Evolutionary conservation across 2,113 vertebrate genomes (phyloP), one percentile per base, ranked within the genome.

Genomic region (Sturnira hondurensis): DNA sequence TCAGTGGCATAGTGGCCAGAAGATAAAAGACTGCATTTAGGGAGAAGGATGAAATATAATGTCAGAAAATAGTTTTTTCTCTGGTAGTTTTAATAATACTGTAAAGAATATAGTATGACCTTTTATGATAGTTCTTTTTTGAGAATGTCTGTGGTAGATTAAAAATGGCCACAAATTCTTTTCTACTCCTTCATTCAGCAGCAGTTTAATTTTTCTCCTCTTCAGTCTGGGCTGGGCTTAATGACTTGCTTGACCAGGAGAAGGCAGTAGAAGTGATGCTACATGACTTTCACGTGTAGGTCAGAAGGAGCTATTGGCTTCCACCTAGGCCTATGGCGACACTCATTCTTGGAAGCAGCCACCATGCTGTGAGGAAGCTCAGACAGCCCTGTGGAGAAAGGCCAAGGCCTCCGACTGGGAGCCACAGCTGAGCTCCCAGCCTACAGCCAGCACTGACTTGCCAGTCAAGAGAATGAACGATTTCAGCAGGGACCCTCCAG

Each of bases 71-170:
- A 82, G 61, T 63, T 91, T 94, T 77, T 50, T 91, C 28, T 88
- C 20, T n/a, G 61, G 26, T 56, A 47, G 73, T 84, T 84, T 92
- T 93, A 90, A 87, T 76, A 92, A 67, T 45, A 76, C 17, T 26
- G 47, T 38, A 71, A 94, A 45, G 15, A 54, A n/a, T 65, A 63
- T 90, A 86, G 76, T 87, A 95, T 71, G 22, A 68, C 47, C 50
- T 54, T 77, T 70, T 43, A 12, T 52, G 54, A 67, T 16, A 47
- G n/a, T 50, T 92, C 4, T 15, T 56, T 8, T 67, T 73, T 73
- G 70, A 81, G 71, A 86, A 93, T 65, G 22, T 95, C 80, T 38
- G 28, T 28, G 22, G 31, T 61, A 45, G 50, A 67, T 65, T 80
- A 73, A 84, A 88, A 47, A 91, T 38, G 61, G 17, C 68, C 33